phyloP scores from a whole-genome alignment of 2,113 vertebrate genomes.

The Parus major region DNA sequence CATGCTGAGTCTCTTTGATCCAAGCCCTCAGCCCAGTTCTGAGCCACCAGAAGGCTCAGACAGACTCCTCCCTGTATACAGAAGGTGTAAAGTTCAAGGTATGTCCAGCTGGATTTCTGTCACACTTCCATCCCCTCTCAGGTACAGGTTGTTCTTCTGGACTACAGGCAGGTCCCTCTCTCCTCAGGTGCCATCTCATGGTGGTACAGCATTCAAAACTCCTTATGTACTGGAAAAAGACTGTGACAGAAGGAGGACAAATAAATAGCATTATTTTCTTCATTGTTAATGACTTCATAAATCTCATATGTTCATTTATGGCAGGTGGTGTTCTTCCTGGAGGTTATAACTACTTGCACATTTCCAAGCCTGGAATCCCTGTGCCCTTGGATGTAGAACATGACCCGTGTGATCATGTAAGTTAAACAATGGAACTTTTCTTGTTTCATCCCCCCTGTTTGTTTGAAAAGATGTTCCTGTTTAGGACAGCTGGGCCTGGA shows the following conservation, averaged over 20 bases:
- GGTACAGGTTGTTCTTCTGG: not conserved
- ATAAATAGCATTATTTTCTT: not conserved
- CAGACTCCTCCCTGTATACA: constrained; percentile 81
- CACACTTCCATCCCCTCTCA: not conserved
- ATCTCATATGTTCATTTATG: not conserved
- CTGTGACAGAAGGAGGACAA: not conserved
- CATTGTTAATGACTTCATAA: not conserved
- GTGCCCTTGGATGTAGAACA: constrained; percentile 43
- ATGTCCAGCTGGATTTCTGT: not conserved
- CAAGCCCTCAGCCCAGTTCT: constrained; percentile 56
- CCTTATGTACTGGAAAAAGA: not conserved
- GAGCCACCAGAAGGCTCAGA: constrained; percentile 56
- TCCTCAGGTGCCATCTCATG: not conserved
- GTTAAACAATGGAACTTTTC: constrained; percentile 35
- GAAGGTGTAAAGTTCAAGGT: constrained; percentile 85
- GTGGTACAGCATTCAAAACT: not conserved
- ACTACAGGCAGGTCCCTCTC: not conserved
- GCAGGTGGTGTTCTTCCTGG: constrained; percentile 88
- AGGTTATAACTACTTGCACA: constrained; percentile 83
- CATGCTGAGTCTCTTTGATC: constrained; percentile 84
- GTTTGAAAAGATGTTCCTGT: not conserved
- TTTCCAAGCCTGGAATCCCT: constrained; percentile 78
- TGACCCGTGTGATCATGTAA: constrained; percentile 69
- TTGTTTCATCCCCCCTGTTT: not conserved
- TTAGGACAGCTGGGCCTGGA: not conserved